A percentile compares a stretch with the other conserved stretches of the same genome.
These are phyloP conservation scores for Propithecus coquereli DNA, from an alignment of 2,113 vertebrate genomes.

Conservation along the genomic window DNA sequence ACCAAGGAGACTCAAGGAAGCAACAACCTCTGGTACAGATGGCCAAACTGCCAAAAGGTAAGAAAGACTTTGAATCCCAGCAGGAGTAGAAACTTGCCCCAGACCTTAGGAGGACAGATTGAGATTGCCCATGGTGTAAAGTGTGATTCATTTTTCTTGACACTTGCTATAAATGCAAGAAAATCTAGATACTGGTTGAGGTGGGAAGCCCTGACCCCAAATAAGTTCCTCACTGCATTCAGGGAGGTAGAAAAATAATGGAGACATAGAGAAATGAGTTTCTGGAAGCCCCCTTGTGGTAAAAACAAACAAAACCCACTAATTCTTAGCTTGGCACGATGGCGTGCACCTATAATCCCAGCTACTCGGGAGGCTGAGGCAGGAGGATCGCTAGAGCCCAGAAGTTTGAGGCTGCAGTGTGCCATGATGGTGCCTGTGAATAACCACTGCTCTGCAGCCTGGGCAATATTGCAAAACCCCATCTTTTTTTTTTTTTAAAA, in stretches of 20 bases:
- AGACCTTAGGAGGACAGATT: neutral
- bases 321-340: too few relatives aligned
- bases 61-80: neutral
- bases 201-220: neutral
- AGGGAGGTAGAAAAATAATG: neutral
- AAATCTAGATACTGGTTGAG: neutral
- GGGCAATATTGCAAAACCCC: too few relatives aligned
- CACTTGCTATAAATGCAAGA: neutral
- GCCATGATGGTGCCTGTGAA: too few relatives aligned
- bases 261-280: neutral
- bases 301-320: neutral
- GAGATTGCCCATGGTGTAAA: neutral
- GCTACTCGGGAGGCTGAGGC: too few relatives aligned
- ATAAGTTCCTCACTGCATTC: slow-evolving; percentile 14
- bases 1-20: neutral
- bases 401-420: too few relatives aligned
- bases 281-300: neutral
- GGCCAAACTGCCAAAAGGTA: neutral
- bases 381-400: too few relatives aligned
- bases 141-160: neutral
- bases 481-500: too few relatives aligned
- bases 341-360: too few relatives aligned
- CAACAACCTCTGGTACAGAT: neutral
- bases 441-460: too few relatives aligned
- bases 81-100: neutral